Base-by-base conservation (phyloP, 2,797 vertebrate species). In the Esox masquinongy region DNA sequence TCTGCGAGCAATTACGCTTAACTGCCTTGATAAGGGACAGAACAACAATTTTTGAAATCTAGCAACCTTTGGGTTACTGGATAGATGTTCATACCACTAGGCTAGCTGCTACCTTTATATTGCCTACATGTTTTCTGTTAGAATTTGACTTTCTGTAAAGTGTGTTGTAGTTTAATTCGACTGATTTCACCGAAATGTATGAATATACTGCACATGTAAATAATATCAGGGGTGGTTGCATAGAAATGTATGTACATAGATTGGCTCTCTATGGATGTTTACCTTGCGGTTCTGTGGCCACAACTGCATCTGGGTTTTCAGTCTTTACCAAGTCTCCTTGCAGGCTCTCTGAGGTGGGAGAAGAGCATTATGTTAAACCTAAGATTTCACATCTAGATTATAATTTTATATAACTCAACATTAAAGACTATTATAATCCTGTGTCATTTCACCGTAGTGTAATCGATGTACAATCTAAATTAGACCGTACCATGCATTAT, bases 201-300 rank as follows among this genome's bases (percentile, higher is more conserved):
- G 39, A 6, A 43, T 43, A 43, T 7, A 43, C 29, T 31, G 29
- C 29, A 31, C 29, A 31, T 31, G n/a, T n/a, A n/a, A n/a, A n/a
- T n/a, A n/a, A n/a, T n/a, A n/a, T n/a, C 29, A 31, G 39, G 2
- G 43, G 43, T 14, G 12, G 43, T 11, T 47, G 43, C 43, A 47
- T 47, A 47, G 43, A 47, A 47, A 47, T 47, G 43, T 47, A 47
- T 61, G 56, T 24, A 26, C n/a, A 24, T n/a, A 59, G 56, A n/a
- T 59, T 59, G 26, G 11, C 1, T 74, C 61, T 12, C 22, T 47
- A 17, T 53, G 22, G 14, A 5, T 17, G 22, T 16, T 92, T 88
- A 98, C 98, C 97, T 95, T 96, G 96, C 47, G 96, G 97, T 50
- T 98, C 97, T 85, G 96, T 94, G n/a, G 95, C 94, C 19, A 97